Evolutionary conservation across 2,113 vertebrate genomes (phyloP).

Genomic region (Ahaetulla prasina): DNA sequence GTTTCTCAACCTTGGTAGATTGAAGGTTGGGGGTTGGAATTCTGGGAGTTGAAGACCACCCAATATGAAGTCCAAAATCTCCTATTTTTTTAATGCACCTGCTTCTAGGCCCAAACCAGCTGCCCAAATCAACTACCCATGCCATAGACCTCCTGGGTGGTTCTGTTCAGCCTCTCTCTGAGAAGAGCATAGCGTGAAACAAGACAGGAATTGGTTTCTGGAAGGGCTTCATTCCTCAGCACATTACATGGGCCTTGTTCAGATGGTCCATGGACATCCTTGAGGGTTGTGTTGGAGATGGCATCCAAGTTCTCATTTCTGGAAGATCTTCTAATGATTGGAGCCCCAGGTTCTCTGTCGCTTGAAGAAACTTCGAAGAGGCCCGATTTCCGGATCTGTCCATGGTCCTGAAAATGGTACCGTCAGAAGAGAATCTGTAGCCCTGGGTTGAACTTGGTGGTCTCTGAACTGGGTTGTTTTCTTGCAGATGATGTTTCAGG

Average conservation of each 20-base stretch:
- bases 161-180: not conserved
- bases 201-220: not conserved
- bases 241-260: not conserved
- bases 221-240: not conserved
- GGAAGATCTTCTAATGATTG: not conserved
- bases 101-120: not conserved
- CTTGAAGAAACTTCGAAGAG: not conserved
- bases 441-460: not conserved
- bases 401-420: not conserved
- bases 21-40: not conserved
- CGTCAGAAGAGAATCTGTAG: not conserved
- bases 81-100: not conserved
- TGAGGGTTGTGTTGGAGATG: not conserved
- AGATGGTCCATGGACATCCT: not conserved
- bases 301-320: not conserved
- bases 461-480: not conserved
- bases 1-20: not conserved
- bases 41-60: not conserved
- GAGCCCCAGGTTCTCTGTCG: not conserved
- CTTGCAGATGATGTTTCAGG: not conserved
- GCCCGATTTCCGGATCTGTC: not conserved
- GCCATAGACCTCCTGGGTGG: not conserved
- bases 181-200: not conserved
- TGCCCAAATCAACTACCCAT: not conserved
- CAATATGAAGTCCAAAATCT: not conserved